Base-by-base conservation (phyloP, 2,797 vertebrate species). In the Chrysocyon brachyurus region DNA sequence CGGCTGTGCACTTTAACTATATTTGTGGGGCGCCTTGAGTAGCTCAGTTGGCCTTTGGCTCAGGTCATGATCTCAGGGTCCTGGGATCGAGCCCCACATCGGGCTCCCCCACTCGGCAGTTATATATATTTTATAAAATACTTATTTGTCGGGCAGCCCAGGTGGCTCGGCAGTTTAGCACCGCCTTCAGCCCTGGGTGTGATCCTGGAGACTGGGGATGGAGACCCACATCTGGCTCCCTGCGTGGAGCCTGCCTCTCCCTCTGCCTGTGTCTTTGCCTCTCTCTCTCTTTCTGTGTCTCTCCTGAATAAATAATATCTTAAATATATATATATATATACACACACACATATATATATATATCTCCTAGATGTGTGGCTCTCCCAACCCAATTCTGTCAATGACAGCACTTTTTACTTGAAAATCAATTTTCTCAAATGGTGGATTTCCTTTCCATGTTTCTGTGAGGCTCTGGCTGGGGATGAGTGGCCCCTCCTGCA, bases 391-490 rank as follows among this genome's bases (percentile, higher is more conserved):
- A 24, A 77, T 92, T 85, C 83, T 87, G 64, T 83, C 93, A 63
- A 26, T 46, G 5, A 72, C n/a, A 82, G 79, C 66, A 77, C 75
- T 87, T 96, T 94, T 93, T 87, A 90, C 61, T 94, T 90, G 61
- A 96, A 89, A 91, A 86, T 63, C 68, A 21, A 22, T 66, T 94
- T 94, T 83, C 46, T 83, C 87, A 73, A 57, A 54, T 3, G 28
- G 40, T 87, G 79, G 87, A 57, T 46, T 21, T 92, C 73, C 83
- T 63, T 46, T 93, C 94, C 97, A 95, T 83, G 88, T 93, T 84
- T 61, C 95, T 70, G 56, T 15, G 75, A 90, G 75, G 88, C 85
- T 83, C 87, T 92, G 90, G 82, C 92, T 19, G 49, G 66, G 81
- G 70, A 77, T n/a, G 54, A 63, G 9, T 36, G 90, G 90, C 92